Evolutionary conservation across 2,888 invertebrate species (phyloP), one percentile per base, ranked within the genome.

Genomic region (Chloroclystis v-ata): DNA sequence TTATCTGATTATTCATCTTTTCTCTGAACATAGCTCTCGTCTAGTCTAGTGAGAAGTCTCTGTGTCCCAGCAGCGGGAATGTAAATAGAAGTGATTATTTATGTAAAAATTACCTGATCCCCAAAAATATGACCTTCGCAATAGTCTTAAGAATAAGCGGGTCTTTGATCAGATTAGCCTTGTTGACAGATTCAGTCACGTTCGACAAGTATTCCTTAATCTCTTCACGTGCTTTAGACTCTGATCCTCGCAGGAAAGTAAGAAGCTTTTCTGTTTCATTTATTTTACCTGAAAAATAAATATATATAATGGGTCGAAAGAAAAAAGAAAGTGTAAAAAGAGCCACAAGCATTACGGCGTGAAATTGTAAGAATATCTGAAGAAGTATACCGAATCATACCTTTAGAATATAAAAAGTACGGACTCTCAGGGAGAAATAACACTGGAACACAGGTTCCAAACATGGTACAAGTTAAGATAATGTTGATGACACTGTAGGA

Each of bases 381-480:
- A 24, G 6, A 24, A 24, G 6, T 24, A 3, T 24, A 24, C n/a
- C 6, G 14, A 16, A 30, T 4, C 8, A 29, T 40, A 55, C 55
- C 55, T 43, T 43, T 47, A 10, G 30, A 30, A 37, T 50, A 30
- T 12, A 52, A 38, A 37, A 41, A 50, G 24, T 50, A 52, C 4
- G 56, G 56, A 7, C 42, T 48, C 25, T 56, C 50, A 5, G 52
- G 56, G 2, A 56, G 24, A 4, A 56, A 47, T 1, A 49, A 28
- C 24, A 49, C 10, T 2, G 49, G 49, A 7, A 46, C 4, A 14
- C 25, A 35, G 0, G 45, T 38, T 0, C 8, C 38, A 24, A 45
- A n/a, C 4, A 5, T 40, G 3, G 46, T 14, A 6, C 32, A 39
- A n/a, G 42, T 35, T 0, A 42, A 7, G 0, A 49, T 29, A 1